Conservation (phyloP, 2,888 invertebrate species). For the Machimus atricapillus region DNA sequence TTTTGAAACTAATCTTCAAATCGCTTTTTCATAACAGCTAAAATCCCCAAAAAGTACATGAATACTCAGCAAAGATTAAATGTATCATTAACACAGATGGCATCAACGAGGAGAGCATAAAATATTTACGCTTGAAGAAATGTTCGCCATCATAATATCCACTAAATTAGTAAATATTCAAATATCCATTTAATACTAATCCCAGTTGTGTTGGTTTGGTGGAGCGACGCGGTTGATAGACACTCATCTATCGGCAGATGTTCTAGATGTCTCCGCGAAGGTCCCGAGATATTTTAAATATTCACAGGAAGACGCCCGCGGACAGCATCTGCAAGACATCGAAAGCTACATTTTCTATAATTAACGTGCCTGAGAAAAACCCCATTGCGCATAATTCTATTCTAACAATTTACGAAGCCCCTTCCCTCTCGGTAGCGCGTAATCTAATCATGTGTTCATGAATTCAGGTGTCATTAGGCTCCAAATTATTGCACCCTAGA, state of each 20-base stretch:
- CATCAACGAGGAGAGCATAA: background rate
- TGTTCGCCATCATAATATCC: background rate
- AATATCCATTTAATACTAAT: background rate
- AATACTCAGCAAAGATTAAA: conserved; percentile 1
- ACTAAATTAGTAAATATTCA: conserved; percentile 8
- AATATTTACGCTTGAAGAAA: background rate
- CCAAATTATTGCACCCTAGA: background rate
- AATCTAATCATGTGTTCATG: background rate
- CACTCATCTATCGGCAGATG: conserved; percentile 12
- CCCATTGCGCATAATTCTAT: background rate
- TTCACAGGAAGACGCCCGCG: background rate
- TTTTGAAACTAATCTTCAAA: background rate
- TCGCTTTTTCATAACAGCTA: background rate
- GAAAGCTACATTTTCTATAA: background rate
- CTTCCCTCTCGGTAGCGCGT: background rate
- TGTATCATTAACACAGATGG: background rate
- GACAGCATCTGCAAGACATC: background rate
- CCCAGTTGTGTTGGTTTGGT: background rate
- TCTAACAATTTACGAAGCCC: background rate
- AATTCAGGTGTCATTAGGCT: background rate
- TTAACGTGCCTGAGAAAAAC: background rate
- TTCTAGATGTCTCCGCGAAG: background rate
- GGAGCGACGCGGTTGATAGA: background rate
- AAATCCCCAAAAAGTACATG: background rate
- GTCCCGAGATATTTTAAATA: background rate